Evolutionary conservation across 2,113 vertebrate genomes (phyloP), one percentile per base, ranked within the genome.

Genomic region (Protobothrops flavoviridis): DNA sequence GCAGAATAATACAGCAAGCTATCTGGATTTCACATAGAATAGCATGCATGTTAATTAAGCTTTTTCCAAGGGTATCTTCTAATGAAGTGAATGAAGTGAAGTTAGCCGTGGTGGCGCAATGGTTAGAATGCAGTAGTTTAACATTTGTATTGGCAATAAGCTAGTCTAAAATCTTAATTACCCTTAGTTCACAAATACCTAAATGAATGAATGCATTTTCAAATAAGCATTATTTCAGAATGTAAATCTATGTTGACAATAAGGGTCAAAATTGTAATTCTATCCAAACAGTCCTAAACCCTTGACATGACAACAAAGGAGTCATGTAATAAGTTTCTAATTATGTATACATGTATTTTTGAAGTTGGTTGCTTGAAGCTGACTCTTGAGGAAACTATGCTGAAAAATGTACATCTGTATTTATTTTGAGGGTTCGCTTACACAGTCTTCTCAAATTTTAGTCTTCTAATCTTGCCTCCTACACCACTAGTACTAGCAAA

Each of bases 21-120:
- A 91, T 87, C 29, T 39, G 1, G 90, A 91, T 74, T 94, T 64
- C 93, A 93, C n/a, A 53, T 39, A 29, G 43, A 48, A 13, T 89
- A 90, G n/a, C 8, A 93, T 39, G 20, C 17, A 33, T n/a, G 23
- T n/a, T 59, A 3, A 87, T 87, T 94, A 10, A 29, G 48, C 86
- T 81, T 4, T 90, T 87, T 96, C 33, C n/a, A 90, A 45, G n/a
- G 93, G 53, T 55, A 53, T 95, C 61, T 89, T 56, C 20, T 61
- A 91, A 89, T 29, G 9, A 1, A 94, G 26, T 29, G 48, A 50
- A 50, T 50, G 39, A 39, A 39, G 39, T 39, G 39, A 39, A 9
- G 9, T 50, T 50, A 50, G 48, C 48, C 1, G 1, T 50, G 48
- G 48, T 50, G 48, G 48, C 48, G 0, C 48, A 9, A 50, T 50